These are phyloP conservation scores for Carposina sasakii DNA, from an alignment of 1,140 invertebrate genomes.

Conservation along the genomic window DNA sequence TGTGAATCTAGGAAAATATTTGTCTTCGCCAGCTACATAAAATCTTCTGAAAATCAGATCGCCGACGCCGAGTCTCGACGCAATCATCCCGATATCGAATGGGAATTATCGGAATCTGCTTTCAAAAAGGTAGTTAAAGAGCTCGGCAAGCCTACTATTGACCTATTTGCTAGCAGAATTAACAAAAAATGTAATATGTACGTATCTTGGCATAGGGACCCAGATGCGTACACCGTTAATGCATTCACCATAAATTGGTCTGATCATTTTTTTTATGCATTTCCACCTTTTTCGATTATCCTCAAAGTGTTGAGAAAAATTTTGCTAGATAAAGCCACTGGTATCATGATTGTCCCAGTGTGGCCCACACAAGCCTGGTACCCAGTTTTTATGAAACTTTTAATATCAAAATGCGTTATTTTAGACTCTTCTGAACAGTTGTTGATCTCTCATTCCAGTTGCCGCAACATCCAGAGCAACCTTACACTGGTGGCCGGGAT, in stretches of 20 bases:
- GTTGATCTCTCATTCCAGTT: constrained; percentile 6
- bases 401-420: not conserved
- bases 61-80: constrained; percentile 9
- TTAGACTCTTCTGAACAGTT: constrained; percentile 1
- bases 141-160: constrained; percentile 25
- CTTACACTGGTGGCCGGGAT: constrained; percentile 7
- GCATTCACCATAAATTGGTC: constrained; percentile 35
- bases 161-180: constrained; percentile 19
- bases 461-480: not conserved
- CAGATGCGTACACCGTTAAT: constrained; percentile 23
- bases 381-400: constrained; percentile 1
- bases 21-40: constrained; percentile 9
- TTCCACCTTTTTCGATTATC: constrained; percentile 1
- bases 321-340: constrained; percentile 2
- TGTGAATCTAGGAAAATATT: constrained; percentile 8
- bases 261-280: constrained; percentile 22
- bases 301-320: constrained; percentile 2
- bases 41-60: constrained; percentile 5
- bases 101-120: constrained; percentile 4
- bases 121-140: constrained; percentile 16
- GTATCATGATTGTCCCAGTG: not conserved
- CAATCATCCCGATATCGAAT: constrained; percentile 9
- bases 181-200: constrained; percentile 36
- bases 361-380: constrained; percentile 12
- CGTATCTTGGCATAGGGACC: constrained; percentile 26